Base-by-base conservation (phyloP, 2,797 vertebrate genomes). In the Huso huso region DNA sequence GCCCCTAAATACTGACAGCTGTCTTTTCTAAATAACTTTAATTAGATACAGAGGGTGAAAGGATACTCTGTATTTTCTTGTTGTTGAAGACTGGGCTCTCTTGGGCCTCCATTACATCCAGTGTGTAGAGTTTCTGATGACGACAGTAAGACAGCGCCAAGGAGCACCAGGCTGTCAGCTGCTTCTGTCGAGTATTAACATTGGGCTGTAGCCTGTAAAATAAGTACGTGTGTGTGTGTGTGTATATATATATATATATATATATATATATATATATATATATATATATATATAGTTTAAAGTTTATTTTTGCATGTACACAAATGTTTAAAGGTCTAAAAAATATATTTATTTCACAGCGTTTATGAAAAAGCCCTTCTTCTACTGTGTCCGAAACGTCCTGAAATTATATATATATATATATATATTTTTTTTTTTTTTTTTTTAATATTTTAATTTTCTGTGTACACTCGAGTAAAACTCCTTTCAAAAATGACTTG, bases 21-120 rank as follows among this genome's bases (percentile, higher is more conserved):
- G 37, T 37, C 37, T 37, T 37, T 37, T 1, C 4, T 37, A 37
- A 37, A 37, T 37, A 5, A 37, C 3, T 37, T 4, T 53, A 53
- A 53, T 8, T 9, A 53, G 12, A 9, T 3, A 53, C 2, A 53
- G 8, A 53, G 8, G 12, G 12, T 53, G 12, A 61, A 74, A 94
- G 94, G 95, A 99, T 99, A 97, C 89, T 75, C 72, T 90, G 87
- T 6, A 90, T 83, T 70, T 87, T 87, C 63, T 67, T 78, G 70
- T 90, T 91, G 84, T 87, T 81, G 81, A 91, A 91, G 37, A 91
- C 81, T 2, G 86, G 86, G 8, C 81, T 88, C 75, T 89, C 88
- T 71, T 89, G 88, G 0, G 84, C 88, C 78, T 90, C 89, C 78
- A 86, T 79, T 12, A 91, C 79, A 48, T 87, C 89, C 83, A 89